Conservation (phyloP, 2,113 vertebrate genomes). For the Platysternon megacephalum region DNA sequence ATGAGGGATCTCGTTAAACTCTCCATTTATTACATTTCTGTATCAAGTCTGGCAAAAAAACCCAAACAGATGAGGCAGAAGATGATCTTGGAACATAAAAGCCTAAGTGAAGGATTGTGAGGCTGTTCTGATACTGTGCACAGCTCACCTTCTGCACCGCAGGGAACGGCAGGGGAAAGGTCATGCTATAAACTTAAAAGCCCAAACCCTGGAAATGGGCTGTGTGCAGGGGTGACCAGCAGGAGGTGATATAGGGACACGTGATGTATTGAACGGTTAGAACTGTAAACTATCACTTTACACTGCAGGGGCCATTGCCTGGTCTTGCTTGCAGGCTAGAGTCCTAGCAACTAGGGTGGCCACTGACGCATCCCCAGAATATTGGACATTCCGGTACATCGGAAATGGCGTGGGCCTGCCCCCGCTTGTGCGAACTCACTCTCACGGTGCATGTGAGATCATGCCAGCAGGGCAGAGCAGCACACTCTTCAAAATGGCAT, state of each 20-base stretch:
- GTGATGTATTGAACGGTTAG: too few relatives aligned
- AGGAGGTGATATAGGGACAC: background rate
- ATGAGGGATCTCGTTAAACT: background rate
- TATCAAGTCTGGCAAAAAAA: background rate
- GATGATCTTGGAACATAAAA: background rate
- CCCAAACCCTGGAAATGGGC: background rate
- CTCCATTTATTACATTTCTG: background rate
- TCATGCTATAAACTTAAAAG: background rate
- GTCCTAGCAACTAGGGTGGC: too few relatives aligned
- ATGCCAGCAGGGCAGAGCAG: background rate
- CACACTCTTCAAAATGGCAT: background rate
- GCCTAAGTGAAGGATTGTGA: background rate
- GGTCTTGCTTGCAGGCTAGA: too few relatives aligned
- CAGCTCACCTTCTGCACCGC: background rate
- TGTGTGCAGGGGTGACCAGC: background rate
- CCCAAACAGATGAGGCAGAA: background rate
- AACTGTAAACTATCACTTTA: too few relatives aligned
- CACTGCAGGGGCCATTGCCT: too few relatives aligned
- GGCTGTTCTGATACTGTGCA: background rate
- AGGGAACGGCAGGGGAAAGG: background rate
- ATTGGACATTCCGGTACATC: too few relatives aligned
- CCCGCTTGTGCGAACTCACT: background rate
- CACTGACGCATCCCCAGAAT: too few relatives aligned
- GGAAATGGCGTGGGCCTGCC: too few relatives aligned
- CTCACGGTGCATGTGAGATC: background rate